phyloP scores from a whole-genome alignment of 2,113 vertebrate species.

The Halcyon malimbica region DNA sequence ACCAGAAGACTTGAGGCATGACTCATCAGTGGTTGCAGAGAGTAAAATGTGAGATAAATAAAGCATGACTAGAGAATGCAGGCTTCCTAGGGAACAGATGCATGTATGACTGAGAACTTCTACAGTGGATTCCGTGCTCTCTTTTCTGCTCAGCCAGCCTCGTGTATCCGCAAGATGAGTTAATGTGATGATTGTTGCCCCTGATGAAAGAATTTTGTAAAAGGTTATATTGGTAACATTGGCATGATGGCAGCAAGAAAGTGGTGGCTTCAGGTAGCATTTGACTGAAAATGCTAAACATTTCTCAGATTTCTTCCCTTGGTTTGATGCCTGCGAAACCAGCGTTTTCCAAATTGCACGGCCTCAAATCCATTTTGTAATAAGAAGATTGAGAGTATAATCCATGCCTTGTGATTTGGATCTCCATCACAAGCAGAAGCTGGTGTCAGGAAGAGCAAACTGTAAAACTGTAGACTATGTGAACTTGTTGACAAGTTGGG shows the following conservation, averaged over 20 bases:
- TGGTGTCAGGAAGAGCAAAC: slow-evolving; percentile 9
- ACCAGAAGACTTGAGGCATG: slow-evolving; percentile 15
- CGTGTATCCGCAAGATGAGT: neutral
- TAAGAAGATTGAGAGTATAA: slow-evolving; percentile 43
- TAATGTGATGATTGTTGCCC: neutral
- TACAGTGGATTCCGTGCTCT: neutral
- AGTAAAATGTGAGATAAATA: slow-evolving; percentile 40
- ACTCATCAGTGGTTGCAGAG: slow-evolving; percentile 9
- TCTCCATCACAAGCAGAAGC: neutral
- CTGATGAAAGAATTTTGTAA: neutral
- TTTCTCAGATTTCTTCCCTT: slow-evolving; percentile 20
- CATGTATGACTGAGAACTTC: neutral
- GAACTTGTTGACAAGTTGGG: slow-evolving; percentile 15
- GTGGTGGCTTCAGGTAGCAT: neutral
- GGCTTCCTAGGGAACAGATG: neutral
- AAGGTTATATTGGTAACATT: neutral
- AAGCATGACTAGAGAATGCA: neutral
- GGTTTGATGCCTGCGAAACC: neutral
- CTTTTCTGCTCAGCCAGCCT: neutral
- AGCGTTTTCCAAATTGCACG: slow-evolving; percentile 1
- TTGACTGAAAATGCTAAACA: neutral
- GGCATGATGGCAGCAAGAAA: neutral
- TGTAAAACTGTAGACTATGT: neutral
- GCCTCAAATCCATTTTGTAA: slow-evolving; percentile 31
- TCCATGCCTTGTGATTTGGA: slow-evolving; percentile 52